Evolutionary conservation across 2,888 invertebrate species (phyloP), one percentile per base, ranked within the genome.

Genomic region (Dryobotodes eremita): DNA sequence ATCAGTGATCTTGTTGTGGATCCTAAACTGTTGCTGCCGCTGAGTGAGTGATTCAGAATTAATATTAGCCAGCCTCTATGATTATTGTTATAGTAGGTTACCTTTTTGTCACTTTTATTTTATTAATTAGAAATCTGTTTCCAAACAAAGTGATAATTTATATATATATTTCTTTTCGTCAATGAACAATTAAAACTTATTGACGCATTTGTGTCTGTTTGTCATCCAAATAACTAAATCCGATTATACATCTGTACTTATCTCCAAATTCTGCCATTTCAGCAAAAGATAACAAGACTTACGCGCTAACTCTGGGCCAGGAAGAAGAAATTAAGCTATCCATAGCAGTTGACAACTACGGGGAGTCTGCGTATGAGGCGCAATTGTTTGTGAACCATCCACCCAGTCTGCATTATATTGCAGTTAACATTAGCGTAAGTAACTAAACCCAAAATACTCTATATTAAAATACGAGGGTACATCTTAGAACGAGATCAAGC

Each of bases 301-400:
- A 97, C 86, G 95, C 96, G 0, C 90, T 98, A 11, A 97, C 97
- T 36, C 94, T 99, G 88, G 99, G 99, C 0, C 97, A 98, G 90
- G 97, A 98, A 75, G 98, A 98, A 77, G 98, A 98, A 92, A 97
- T 99, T 50, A 97, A 98, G 75, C 96, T 99, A 0, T 97, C 98
- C 55, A 97, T 99, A 20, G 97, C 97, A 17, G 97, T 99, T 1
- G 97, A 97, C 75, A 99, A 99, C 94, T 93, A 97, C 42, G 98
- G 98, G 0, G 99, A 99, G 92, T 98, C 99, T 0, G 99, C 99
- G 0, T 99, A 99, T 91, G 99, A 99, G 94, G 98, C 99, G 0
- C 98, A 98, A 90, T 92, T 99, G 42, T 98, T 98, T 90, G 97
- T 99, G 10, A 96, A 97, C n/a, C 98, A 99, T 93, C 98, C 98